Conservation (phyloP, 64 coral and sea anemone genomes). For the Pocillopora damicornis region DNA sequence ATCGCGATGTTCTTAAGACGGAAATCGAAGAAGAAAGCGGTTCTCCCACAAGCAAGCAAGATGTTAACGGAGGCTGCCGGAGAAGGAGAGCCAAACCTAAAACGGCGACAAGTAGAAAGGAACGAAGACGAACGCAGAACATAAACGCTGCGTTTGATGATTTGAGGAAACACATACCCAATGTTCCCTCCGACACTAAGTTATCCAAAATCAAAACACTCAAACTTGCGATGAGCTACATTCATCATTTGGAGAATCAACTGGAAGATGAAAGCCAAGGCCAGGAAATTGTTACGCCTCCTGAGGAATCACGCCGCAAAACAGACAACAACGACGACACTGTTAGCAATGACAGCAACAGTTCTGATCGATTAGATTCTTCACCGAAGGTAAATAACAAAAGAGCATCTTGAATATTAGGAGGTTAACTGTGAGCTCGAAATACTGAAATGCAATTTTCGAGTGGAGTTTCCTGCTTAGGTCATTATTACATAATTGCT, state of each 20-base stretch:
- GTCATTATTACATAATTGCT: constrained; percentile 27
- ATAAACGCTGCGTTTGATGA: constrained; percentile 95
- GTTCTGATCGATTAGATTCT: constrained; percentile 2
- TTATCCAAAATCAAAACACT: constrained; percentile 96
- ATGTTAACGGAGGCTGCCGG: constrained; percentile 13
- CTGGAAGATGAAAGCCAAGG: constrained; percentile 43
- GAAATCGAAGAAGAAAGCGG: constrained; percentile 27
- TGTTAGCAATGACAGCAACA: background rate
- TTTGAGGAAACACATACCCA: constrained; percentile 91
- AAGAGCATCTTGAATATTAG: background rate
- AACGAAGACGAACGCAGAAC: constrained; percentile 81
- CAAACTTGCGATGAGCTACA: constrained; percentile 96
- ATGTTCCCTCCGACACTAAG: constrained; percentile 95
- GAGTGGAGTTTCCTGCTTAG: constrained; percentile 36
- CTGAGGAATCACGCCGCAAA: background rate
- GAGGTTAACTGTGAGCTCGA: background rate
- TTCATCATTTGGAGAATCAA: constrained; percentile 85
- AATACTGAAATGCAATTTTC: constrained; percentile 28
- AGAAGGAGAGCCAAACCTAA: constrained; percentile 76
- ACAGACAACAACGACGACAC: constrained; percentile 22
- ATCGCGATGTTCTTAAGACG: background rate
- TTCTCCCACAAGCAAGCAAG: constrained; percentile 8
- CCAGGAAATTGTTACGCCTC: constrained; percentile 37
- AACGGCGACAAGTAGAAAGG: constrained; percentile 82
- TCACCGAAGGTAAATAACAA: constrained; percentile 38